phyloP scores from a whole-genome alignment of 2,888 invertebrate genomes.

The Thymelicus acteon region DNA sequence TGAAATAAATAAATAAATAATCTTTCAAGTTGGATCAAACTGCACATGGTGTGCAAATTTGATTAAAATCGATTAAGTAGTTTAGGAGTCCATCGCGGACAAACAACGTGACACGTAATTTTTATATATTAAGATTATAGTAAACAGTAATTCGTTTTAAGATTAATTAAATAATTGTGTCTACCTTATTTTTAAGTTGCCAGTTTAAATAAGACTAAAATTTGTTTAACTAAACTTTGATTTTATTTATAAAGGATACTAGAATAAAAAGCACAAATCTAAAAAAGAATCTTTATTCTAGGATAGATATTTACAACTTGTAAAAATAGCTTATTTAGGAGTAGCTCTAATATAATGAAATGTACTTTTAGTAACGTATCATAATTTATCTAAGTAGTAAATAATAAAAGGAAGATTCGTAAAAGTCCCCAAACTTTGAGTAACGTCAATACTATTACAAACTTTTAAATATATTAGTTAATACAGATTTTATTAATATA shows the following conservation, averaged over 20 bases:
- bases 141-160: too few relatives aligned
- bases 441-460: conserved; percentile 18
- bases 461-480: conserved; percentile 18
- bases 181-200: too few relatives aligned
- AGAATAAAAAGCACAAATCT: conserved; percentile 16
- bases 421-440: conserved; percentile 17
- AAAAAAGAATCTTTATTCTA: conserved; percentile 51
- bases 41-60: too few relatives aligned
- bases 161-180: too few relatives aligned
- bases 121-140: too few relatives aligned
- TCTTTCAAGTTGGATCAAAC: too few relatives aligned
- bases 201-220: too few relatives aligned
- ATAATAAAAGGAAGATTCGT: conserved; percentile 29
- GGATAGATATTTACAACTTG: conserved; percentile 73
- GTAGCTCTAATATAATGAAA: conserved; percentile 55
- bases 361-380: conserved; percentile 61
- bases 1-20: too few relatives aligned
- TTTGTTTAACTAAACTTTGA: too few relatives aligned
- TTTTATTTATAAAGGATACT: not conserved
- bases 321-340: conserved; percentile 51
- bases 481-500: conserved; percentile 22
- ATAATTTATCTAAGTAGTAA: conserved; percentile 24
- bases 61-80: too few relatives aligned
- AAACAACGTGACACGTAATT: too few relatives aligned
- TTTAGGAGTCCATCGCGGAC: too few relatives aligned